phyloP scores from a whole-genome alignment of 2,797 vertebrate genomes.

The Chelon auratus region DNA sequence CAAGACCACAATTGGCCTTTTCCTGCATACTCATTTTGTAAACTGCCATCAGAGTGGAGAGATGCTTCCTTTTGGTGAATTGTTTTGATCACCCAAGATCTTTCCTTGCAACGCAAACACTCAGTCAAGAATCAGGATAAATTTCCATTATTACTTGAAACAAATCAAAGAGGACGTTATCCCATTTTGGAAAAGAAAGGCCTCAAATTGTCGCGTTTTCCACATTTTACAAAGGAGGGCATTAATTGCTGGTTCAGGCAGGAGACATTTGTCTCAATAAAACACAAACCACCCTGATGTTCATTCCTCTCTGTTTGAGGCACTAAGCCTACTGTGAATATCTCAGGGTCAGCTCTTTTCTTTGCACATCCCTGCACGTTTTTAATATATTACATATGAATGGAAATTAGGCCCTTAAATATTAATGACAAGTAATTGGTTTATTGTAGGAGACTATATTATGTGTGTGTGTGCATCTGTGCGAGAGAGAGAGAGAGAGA shows the following conservation, averaged over 20 bases:
- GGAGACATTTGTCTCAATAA: constrained; percentile 85
- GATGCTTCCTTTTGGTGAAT: constrained; percentile 36
- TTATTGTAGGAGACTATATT: constrained; percentile 83
- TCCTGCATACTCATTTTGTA: constrained; percentile 52
- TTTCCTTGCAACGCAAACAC: constrained; percentile 42
- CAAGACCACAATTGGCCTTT: constrained; percentile 54
- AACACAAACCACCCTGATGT: constrained; percentile 78
- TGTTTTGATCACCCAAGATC: constrained; percentile 57
- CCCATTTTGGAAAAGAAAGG: constrained; percentile 61
- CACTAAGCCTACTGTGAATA: constrained; percentile 70
- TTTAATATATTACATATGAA: constrained; percentile 85
- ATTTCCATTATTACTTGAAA: constrained; percentile 59
- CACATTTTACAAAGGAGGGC: constrained; percentile 65
- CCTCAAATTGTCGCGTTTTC: constrained; percentile 63
- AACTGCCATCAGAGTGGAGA: constrained; percentile 52
- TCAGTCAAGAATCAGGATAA: constrained; percentile 58
- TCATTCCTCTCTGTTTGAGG: constrained; percentile 78
- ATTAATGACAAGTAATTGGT: constrained; percentile 88
- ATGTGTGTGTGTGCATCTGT: constrained; percentile 71
- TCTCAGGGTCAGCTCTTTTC: constrained; percentile 79
- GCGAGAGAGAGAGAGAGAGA: constrained; percentile 51
- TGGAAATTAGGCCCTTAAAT: constrained; percentile 86
- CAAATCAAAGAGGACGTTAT: constrained; percentile 62
- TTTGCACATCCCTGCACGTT: constrained; percentile 73
- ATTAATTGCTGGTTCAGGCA: constrained; percentile 81